Evolutionary conservation across 2,888 invertebrate species (phyloP).

Genomic region (Drosophila mercatorum): DNA sequence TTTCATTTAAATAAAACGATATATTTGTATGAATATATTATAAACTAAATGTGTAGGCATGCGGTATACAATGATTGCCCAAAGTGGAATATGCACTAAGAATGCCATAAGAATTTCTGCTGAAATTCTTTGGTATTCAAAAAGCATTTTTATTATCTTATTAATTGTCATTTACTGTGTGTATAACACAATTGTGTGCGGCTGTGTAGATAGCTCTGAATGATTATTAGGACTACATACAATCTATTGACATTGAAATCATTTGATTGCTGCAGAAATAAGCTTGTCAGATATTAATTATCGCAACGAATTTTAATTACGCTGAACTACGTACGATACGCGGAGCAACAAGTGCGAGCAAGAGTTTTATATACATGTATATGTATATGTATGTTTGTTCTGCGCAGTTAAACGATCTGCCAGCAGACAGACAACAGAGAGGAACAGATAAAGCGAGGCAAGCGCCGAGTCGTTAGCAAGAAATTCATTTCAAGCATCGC

Average conservation of each 20-base stretch:
- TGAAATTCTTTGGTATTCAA: background rate
- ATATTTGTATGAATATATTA: too few relatives aligned
- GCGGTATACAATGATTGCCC: background rate
- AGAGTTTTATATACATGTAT: background rate
- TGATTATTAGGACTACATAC: constrained; percentile 16
- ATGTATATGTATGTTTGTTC: background rate
- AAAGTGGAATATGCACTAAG: background rate
- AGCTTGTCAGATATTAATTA: constrained; percentile 76
- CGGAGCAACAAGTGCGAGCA: constrained; percentile 38
- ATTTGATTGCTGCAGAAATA: constrained; percentile 66
- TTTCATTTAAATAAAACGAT: too few relatives aligned
- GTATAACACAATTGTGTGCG: background rate
- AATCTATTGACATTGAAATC: constrained; percentile 61
- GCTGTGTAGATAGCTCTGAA: background rate
- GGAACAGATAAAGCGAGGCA: constrained; percentile 42
- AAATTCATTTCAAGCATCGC: constrained; percentile 74
- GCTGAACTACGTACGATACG: constrained; percentile 38
- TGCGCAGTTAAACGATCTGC: constrained; percentile 49
- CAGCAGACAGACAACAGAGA: constrained; percentile 38
- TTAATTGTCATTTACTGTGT: constrained; percentile 4
- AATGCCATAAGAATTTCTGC: background rate
- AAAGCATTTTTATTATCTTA: constrained; percentile 1
- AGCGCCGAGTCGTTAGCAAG: constrained; percentile 41
- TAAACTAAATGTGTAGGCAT: too few relatives aligned
- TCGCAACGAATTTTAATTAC: constrained; percentile 75